Evolutionary conservation across 2,113 vertebrate genomes (phyloP).

Genomic region (Salvelinus alpinus): DNA sequence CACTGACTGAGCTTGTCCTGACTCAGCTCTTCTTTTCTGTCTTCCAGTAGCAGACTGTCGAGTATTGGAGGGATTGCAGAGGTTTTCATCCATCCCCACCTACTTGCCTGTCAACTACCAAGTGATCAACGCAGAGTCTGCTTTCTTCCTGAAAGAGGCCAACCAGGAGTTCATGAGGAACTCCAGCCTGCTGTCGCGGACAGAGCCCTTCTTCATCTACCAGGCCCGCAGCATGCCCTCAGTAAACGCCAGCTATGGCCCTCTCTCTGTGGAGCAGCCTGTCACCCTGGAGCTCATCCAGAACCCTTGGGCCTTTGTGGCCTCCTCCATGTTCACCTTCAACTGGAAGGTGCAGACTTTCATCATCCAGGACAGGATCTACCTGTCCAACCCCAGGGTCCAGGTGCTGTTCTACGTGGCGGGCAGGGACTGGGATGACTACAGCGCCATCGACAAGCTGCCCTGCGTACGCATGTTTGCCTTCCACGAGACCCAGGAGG

Average conservation of each 20-base stretch:
- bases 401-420: conserved; percentile 88
- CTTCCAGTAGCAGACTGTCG: conserved; percentile 80
- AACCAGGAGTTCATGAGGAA: conserved; percentile 87
- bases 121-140: conserved; percentile 77
- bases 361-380: conserved; percentile 81
- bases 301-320: conserved; percentile 68
- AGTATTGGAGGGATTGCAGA: conserved; percentile 76
- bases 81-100: conserved; percentile 82
- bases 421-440: conserved; percentile 91
- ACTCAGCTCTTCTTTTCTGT: conserved; percentile 52
- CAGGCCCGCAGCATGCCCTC: conserved; percentile 79
- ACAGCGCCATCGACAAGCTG: conserved; percentile 74
- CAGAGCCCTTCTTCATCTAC: conserved; percentile 86
- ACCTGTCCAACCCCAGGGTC: conserved; percentile 81
- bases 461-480: conserved; percentile 91
- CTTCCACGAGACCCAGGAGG: conserved; percentile 89
- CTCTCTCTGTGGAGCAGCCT: conserved; percentile 79
- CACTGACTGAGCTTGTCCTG: conserved; percentile 40
- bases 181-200: conserved; percentile 84
- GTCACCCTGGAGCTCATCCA: conserved; percentile 83
- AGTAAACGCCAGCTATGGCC: conserved; percentile 87
- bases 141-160: conserved; percentile 90
- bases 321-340: conserved; percentile 75
- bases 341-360: conserved; percentile 89
- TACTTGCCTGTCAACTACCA: conserved; percentile 91